These are phyloP conservation scores for Amphibalanus amphitrite DNA, from an alignment of 1,140 invertebrate genomes.

Conservation along the genomic window DNA sequence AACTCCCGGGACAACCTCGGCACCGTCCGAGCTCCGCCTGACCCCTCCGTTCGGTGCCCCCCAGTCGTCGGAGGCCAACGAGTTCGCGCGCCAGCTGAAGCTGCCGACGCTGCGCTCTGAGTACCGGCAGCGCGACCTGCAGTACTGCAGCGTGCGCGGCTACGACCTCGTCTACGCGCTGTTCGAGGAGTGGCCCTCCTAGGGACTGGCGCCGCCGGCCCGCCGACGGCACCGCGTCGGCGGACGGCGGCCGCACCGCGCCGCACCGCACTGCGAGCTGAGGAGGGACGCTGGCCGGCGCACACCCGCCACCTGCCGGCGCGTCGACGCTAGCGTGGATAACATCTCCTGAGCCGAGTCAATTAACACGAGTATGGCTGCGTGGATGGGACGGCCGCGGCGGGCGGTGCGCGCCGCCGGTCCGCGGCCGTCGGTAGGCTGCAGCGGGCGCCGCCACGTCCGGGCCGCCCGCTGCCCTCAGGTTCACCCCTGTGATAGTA, in stretches of 20 bases:
- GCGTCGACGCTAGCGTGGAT: neutral
- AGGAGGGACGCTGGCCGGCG: too few relatives aligned
- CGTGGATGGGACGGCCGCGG: too few relatives aligned
- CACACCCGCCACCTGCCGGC: too few relatives aligned
- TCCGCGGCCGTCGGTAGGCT: neutral
- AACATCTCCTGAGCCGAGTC: neutral
- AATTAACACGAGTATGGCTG: neutral
- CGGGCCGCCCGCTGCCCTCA: neutral
- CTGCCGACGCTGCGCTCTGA: slow-evolving; percentile 45
- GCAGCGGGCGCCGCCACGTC: too few relatives aligned
- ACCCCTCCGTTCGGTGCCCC: too few relatives aligned
- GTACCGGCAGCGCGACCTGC: slow-evolving; percentile 51
- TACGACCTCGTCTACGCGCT: slow-evolving; percentile 86
- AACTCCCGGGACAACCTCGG: too few relatives aligned
- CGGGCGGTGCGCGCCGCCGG: neutral
- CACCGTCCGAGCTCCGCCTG: too few relatives aligned
- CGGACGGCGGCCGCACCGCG: too few relatives aligned
- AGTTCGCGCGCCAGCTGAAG: slow-evolving; percentile 38
- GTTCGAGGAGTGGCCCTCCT: slow-evolving; percentile 66
- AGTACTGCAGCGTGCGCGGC: slow-evolving; percentile 74
- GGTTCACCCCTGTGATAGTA: neutral
- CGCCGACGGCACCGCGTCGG: slow-evolving; percentile 6
- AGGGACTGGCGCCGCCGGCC: slow-evolving; percentile 14
- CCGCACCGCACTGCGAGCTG: too few relatives aligned
- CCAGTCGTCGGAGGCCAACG: neutral